Evolutionary conservation across 2,113 vertebrate genomes (phyloP), one percentile per base, ranked within the genome.

Genomic region (Xyliphius kryptos): DNA sequence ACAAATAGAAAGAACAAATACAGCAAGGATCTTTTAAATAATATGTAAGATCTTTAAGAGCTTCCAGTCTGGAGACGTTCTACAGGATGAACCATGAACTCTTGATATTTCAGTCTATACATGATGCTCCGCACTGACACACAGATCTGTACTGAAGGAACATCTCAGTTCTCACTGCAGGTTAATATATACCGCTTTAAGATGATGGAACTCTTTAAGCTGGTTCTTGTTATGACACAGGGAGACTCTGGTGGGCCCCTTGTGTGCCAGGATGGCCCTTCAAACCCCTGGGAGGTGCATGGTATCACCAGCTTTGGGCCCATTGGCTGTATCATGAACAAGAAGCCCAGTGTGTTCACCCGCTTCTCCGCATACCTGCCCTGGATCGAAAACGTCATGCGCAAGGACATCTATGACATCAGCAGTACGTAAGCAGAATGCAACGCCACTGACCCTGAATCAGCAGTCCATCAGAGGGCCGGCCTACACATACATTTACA

Each of bases 241-340:
- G 87, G 85, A 19, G 85, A 88, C 70, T 88, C 87, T 1, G 86
- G 86, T 10, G 86, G 87, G 10, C 86, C 87, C 40, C 70, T 89
- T 41, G 87, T 88, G 62, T 89, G 86, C 51, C 84, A 81, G 63
- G 83, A 85, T 17, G 10, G 7, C 1, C 19, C 62, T 2, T 22
- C 20, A 2, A 47, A 19, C 20, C 62, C 77, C 5, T 88, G 86
- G 86, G 83, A 85, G 62, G 72, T 89, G 56, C 84, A 87, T 17
- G 85, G 85, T 19, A 86, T 88, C 59, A 88, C 86, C 57, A 87
- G 86, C 74, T 89, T 90, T n/a, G 85, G 86, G 9, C 83, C 84
- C 12, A 71, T 86, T 9, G 83, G 86, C 36, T 90, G 86, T 50
- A 81, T 88, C 12, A 83, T 87, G 85, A 62, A 88, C 65, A 89